Base-by-base conservation (phyloP, 2,888 invertebrate species). In the Tuta absoluta region DNA sequence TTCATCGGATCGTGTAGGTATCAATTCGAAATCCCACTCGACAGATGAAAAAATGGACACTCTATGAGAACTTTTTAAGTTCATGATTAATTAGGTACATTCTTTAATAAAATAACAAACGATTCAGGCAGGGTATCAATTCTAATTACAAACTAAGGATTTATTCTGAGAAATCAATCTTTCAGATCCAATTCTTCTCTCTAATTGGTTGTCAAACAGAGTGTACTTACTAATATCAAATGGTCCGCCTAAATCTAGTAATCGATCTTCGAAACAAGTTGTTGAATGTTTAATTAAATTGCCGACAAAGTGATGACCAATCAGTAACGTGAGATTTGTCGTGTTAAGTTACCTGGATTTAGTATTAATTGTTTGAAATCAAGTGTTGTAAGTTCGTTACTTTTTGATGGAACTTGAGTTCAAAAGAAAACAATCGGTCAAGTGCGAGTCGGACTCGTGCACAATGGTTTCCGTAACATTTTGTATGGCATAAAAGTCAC, bases 191-290 rank as follows among this genome's bases (percentile, higher is more conserved):
- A 24, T 14, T 24, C 23, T 33, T 59, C 33, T 7, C 4, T 21
- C n/a, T 60, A 60, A 60, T 60, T 60, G 45, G n/a, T 38, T 60
- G 60, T 60, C 60, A 60, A 60, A 60, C 60, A 45, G 48, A 60
- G 38, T 59, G 23, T 17, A 4, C 28, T 28, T 17, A 4, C 28
- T 28, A 60, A 45, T 38, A 45, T 56, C 56, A 60, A 21, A 60
- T 45, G 41, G 21, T n/a, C 23, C 60, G 49, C 8, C 49, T 49
- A 49, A 21, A 21, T 49, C 49, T 19, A 58, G 57, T 37, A 58
- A 58, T 58, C 57, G 57, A 58, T 58, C 57, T 33, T 37, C 28
- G 24, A 2, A 8, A n/a, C 4, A 21, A 33, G 24, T 14, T 56
- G 56, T 56, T 33, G 56, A 56, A 14, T 56, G 11, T 49, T 56